Evolutionary conservation across 1,140 invertebrate genomes (phyloP).

Genomic region (Lerema accius): DNA sequence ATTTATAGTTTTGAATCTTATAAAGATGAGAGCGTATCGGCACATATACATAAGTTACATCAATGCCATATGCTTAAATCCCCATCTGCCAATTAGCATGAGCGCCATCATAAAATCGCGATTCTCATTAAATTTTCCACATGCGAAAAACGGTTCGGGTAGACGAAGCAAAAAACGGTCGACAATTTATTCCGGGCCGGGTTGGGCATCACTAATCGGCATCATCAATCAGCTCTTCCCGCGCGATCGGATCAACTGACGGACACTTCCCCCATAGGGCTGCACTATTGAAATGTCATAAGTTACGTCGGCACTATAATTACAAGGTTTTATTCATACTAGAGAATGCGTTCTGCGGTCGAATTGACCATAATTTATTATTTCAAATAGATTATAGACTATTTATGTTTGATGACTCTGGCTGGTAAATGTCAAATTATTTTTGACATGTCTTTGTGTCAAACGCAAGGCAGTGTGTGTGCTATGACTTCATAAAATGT

Average conservation of each 20-base stretch:
- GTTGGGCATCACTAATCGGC: conserved; percentile 77
- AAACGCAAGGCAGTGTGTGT: too few relatives aligned
- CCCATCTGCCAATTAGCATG: conserved; percentile 2
- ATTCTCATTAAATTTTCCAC: conserved; percentile 57
- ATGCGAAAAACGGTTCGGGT: conserved; percentile 48
- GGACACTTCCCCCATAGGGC: conserved; percentile 37
- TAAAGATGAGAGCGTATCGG: too few relatives aligned
- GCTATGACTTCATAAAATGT: too few relatives aligned
- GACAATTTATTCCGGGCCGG: conserved; percentile 74
- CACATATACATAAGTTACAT: neutral
- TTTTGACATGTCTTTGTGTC: too few relatives aligned
- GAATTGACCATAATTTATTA: too few relatives aligned
- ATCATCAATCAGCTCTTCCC: conserved; percentile 74
- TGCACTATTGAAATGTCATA: conserved; percentile 8
- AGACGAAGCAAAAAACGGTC: conserved; percentile 63
- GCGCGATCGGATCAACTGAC: conserved; percentile 76
- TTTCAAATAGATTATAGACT: too few relatives aligned
- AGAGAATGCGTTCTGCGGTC: too few relatives aligned
- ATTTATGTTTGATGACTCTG: too few relatives aligned
- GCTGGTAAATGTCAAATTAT: too few relatives aligned
- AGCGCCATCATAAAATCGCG: conserved; percentile 31
- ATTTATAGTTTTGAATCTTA: too few relatives aligned
- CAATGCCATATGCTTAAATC: conserved; percentile 11
- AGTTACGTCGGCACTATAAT: neutral
- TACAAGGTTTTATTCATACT: too few relatives aligned